phyloP scores from a whole-genome alignment of 2,113 vertebrate genomes.

The Bubo scandiacus region DNA sequence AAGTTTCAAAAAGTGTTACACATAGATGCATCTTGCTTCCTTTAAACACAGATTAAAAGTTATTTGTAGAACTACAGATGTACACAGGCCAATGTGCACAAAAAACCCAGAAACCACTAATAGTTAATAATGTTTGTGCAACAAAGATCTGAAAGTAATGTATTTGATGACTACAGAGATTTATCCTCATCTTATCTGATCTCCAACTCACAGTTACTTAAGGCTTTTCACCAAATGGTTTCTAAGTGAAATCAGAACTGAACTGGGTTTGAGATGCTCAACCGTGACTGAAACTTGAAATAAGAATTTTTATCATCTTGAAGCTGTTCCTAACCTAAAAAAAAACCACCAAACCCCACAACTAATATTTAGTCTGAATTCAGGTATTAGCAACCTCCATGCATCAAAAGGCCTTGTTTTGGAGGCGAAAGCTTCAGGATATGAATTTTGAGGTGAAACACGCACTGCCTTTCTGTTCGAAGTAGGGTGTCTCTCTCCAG shows the following conservation, averaged over 20 bases:
- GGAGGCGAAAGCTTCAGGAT: background rate
- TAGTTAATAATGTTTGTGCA: background rate
- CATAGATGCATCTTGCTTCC: background rate
- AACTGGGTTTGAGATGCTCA: background rate
- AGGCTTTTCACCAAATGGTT: background rate
- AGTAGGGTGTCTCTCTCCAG: background rate
- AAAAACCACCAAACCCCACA: background rate
- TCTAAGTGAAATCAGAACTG: background rate
- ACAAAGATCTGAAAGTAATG: background rate
- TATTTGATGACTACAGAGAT: background rate
- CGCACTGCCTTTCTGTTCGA: background rate
- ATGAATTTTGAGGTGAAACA: accelerated
- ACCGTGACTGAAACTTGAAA: background rate
- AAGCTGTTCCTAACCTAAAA: background rate
- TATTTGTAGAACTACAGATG: background rate
- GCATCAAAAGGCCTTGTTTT: background rate
- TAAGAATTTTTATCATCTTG: background rate
- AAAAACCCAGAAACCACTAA: background rate
- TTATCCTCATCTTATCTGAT: background rate
- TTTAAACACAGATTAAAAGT: background rate
- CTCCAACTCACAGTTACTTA: background rate
- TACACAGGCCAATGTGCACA: background rate
- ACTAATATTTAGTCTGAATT: background rate
- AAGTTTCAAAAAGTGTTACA: background rate
- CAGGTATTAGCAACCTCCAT: background rate